A percentile compares a stretch with the other conserved stretches of the same genome.
These are phyloP conservation scores for Calephelis perditalis DNA, from an alignment of 2,888 invertebrate genomes.

Conservation along the genomic window DNA sequence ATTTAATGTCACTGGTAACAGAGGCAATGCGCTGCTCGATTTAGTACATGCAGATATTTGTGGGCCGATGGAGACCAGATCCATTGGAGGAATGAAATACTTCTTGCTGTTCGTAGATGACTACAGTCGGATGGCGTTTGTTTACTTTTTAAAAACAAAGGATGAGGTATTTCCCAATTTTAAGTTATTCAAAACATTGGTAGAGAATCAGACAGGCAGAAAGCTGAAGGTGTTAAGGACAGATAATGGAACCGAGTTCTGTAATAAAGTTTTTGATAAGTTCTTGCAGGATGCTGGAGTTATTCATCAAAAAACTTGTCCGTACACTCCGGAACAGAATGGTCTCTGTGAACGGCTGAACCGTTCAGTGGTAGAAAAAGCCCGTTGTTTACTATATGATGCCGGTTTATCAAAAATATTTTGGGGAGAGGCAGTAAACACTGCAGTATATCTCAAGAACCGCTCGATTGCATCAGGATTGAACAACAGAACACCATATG, in stretches of 20 bases:
- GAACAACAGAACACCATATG: conserved; percentile 25
- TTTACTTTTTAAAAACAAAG: not conserved
- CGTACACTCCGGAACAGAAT: not conserved
- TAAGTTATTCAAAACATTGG: not conserved
- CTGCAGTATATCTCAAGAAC: not conserved
- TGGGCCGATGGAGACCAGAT: not conserved
- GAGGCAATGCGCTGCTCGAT: no score
- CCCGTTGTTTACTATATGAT: not conserved
- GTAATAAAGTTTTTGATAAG: not conserved
- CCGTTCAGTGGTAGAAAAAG: not conserved
- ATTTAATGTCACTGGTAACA: no score
- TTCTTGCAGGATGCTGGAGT: not conserved
- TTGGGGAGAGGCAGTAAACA: not conserved
- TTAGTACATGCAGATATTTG: no score
- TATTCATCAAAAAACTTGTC: not conserved
- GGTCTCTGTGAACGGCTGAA: not conserved
- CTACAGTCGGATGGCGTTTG: not conserved
- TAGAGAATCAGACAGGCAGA: not conserved
- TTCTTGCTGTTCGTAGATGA: not conserved
- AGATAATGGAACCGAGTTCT: not conserved
- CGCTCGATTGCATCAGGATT: conserved; percentile 20
- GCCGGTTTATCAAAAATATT: not conserved
- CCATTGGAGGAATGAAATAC: not conserved
- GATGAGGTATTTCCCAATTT: not conserved
- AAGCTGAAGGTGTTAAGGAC: not conserved